Evolutionary conservation across 2,113 vertebrate genomes (phyloP), one percentile per base, ranked within the genome.

Genomic region (Seriola aureovittata): DNA sequence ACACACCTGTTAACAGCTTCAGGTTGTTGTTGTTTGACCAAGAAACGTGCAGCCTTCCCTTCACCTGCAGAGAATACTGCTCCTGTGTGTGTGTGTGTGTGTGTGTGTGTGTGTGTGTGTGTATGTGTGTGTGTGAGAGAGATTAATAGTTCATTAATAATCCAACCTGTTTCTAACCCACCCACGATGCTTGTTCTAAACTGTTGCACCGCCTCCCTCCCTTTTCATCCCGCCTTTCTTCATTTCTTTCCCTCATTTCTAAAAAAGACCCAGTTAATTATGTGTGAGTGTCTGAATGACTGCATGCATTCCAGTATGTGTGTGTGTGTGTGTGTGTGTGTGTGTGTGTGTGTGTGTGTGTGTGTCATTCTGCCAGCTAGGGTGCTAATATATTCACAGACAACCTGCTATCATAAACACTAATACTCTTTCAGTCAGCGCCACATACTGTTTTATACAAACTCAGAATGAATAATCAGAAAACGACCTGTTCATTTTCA

Each of bases 311-410:
- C 55, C 57, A 29, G 46, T 72, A 29, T 62, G 52, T 74, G n/a
- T 79, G 59, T 60, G 68, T 67, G n/a, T 79, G 54, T 57, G 68
- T 67, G 14, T 71, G 81, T 23, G 67, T 65, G 69, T 75, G 66
- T 46, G 63, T 64, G 57, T 50, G 46, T 19, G 14, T 54, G 54
- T 48, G 46, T 72, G 40, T 62, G 52, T 74, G n/a, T 79, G 59
- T 60, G 68, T 67, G 14, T 71, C 5, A 50, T n/a, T 0, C 32
- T 21, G 44, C 62, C 73, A 48, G n/a, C 36, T 13, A 2, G 5
- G 21, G 68, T 81, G 81, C 13, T 84, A 81, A 88, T 75, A 36
- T 78, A 75, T 88, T 84, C 69, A 54, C 69, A 66, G 73, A 40
- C 63, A 65, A 38, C 77, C 38, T n/a, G 72, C 68, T 44, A 85